Base-by-base conservation (phyloP, 2,797 vertebrate species). In the Acanthopagrus latus region DNA sequence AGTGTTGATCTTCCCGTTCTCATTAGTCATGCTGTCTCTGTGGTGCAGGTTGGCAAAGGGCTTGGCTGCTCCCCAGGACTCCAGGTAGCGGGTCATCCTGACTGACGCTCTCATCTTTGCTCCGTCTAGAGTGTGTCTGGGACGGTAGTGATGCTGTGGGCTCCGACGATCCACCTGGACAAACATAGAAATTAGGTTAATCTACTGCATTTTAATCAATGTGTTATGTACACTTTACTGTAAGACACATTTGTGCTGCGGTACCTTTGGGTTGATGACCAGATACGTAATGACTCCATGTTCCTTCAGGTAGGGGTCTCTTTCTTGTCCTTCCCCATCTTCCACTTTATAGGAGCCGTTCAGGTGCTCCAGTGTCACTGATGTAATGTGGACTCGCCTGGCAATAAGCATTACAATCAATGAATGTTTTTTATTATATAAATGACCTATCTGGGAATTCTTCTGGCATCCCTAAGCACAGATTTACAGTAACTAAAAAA, bases 11-110 rank as follows among this genome's bases (percentile, higher is more conserved):
- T 97, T 97, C 90, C 97, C 97, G 0, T 97, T 98, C 93, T 98
- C 97, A 0, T 97, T 98, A 82, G 97, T 97, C 97, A 98, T 97
- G 94, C 97, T 98, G 94, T 98, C 97, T 76, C 96, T 93, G 92
- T 97, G 96, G 72, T 97, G 96, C 74, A 97, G 86, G 85, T 98
- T 97, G 67, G 97, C 97, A 47, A 98, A 98, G 1, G 97, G 97
- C 88, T 98, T 98, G 89, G 96, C 97, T 2, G 97, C 97, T 78
- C 97, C 97, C 97, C 97, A 98, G 5, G 97, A 98, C 83, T 98
- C 97, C 92, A 98, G 92, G 87, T 98, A 98, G 58, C 97, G 96
- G 62, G 97, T 98, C 97, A 98, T 98, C 90, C 97, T 96, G 64
- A 98, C 97, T 0, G 97, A 98, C 0, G 97, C 97, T 91, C 97